These are phyloP conservation scores for Gymnopithys bicolor DNA, from an alignment of 2,797 vertebrate species.

Conservation along the genomic window DNA sequence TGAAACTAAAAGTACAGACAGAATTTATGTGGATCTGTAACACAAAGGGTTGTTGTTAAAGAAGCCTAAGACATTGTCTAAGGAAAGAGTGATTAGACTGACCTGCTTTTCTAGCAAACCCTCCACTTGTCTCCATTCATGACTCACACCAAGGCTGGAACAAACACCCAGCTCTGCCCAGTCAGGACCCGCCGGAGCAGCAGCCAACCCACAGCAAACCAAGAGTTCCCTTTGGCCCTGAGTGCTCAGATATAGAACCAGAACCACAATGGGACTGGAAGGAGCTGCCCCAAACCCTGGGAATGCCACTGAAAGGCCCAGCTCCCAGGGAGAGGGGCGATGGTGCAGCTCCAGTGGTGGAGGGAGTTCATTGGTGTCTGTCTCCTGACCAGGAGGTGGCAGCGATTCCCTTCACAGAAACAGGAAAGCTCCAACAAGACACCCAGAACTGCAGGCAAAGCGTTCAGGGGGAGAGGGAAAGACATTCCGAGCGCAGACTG, in stretches of 20 bases:
- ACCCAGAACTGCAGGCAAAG: not conserved
- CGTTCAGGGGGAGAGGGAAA: not conserved
- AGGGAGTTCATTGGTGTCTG: not conserved
- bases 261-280: not conserved
- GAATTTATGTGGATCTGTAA: not conserved
- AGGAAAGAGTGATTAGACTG: not conserved
- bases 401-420: not conserved
- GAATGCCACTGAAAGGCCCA: not conserved
- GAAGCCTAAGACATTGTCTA: not conserved
- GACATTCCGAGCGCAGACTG: not conserved
- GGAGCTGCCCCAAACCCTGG: not conserved
- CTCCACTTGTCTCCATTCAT: not conserved
- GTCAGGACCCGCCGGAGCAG: not conserved
- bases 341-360: not conserved
- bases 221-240: not conserved
- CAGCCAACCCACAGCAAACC: fast-evolving
- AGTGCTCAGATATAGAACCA: not conserved
- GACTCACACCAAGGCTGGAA: not conserved
- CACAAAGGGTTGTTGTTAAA: not conserved
- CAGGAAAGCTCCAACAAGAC: no score
- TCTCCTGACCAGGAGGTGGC: conserved; percentile 54
- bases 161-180: not conserved
- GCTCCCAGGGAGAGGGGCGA: not conserved
- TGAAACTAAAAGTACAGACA: not conserved
- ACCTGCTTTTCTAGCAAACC: not conserved